A percentile compares a stretch with the other conserved stretches of the same genome.
Evolutionary conservation across 1,140 invertebrate species (phyloP).

Genomic region (Aethina tumida): DNA sequence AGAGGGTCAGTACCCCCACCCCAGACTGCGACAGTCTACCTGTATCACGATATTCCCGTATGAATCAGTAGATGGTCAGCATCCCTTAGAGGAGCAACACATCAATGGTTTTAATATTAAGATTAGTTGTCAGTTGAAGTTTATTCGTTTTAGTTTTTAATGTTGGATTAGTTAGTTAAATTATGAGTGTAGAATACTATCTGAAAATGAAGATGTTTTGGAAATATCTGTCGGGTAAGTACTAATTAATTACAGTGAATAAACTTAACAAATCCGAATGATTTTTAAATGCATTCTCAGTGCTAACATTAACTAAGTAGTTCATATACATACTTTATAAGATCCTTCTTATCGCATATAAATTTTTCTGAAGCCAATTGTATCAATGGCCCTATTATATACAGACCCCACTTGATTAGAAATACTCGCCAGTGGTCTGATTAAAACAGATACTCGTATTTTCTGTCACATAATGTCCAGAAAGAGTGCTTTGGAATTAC

Average conservation of each 20-base stretch:
- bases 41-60: too few relatives aligned
- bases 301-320: too few relatives aligned
- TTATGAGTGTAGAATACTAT: slow-evolving; percentile 13
- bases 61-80: slow-evolving; percentile 21
- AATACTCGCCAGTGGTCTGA: slow-evolving; percentile 19
- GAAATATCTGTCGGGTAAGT: slow-evolving; percentile 16
- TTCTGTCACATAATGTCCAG: slow-evolving; percentile 22
- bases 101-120: too few relatives aligned
- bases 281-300: too few relatives aligned
- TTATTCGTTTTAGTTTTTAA: background rate
- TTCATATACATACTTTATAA: too few relatives aligned
- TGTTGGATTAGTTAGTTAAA: background rate
- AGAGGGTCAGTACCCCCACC: too few relatives aligned
- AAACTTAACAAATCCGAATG: too few relatives aligned
- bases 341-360: too few relatives aligned
- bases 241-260: too few relatives aligned
- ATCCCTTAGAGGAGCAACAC: slow-evolving; percentile 15
- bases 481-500: slow-evolving; percentile 22
- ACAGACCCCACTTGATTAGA: slow-evolving; percentile 28
- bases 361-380: too few relatives aligned
- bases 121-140: background rate
- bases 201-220: slow-evolving; percentile 18
- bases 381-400: too few relatives aligned
- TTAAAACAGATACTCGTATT: slow-evolving; percentile 20
- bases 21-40: too few relatives aligned